Evolutionary conservation across 2,888 invertebrate genomes (phyloP).

Genomic region (Phengaris arion): DNA sequence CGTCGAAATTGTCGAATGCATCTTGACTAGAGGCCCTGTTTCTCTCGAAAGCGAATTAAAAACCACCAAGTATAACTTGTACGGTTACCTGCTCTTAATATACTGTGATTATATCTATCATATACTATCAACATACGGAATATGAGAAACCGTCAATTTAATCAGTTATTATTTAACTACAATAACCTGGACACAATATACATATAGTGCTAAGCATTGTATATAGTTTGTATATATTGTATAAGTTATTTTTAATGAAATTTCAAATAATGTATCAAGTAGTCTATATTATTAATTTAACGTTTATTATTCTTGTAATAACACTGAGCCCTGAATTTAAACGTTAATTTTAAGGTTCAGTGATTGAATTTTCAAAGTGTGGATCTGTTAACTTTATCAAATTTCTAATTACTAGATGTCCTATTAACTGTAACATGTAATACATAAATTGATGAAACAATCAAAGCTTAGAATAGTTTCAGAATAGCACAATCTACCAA

Average conservation of each 20-base stretch:
- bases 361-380: not conserved
- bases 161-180: not conserved
- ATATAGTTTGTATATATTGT: slow-evolving; percentile 15
- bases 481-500: no score
- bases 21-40: no score
- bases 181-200: not conserved
- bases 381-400: not conserved
- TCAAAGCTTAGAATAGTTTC: no score
- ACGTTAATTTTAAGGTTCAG: not conserved
- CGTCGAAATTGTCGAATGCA: no score
- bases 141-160: no score
- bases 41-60: no score
- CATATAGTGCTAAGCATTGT: not conserved
- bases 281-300: slow-evolving; percentile 1
- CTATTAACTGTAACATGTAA: no score
- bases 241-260: not conserved
- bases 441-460: no score
- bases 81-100: no score
- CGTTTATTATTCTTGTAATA: not conserved
- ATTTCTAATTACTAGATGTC: not conserved
- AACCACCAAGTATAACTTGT: no score
- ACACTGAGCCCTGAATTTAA: not conserved
- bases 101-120: no score
- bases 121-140: no score
- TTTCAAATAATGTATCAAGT: slow-evolving; percentile 4